Conservation (phyloP, 2,888 invertebrate species). For the Stegophylla sp. region DNA sequence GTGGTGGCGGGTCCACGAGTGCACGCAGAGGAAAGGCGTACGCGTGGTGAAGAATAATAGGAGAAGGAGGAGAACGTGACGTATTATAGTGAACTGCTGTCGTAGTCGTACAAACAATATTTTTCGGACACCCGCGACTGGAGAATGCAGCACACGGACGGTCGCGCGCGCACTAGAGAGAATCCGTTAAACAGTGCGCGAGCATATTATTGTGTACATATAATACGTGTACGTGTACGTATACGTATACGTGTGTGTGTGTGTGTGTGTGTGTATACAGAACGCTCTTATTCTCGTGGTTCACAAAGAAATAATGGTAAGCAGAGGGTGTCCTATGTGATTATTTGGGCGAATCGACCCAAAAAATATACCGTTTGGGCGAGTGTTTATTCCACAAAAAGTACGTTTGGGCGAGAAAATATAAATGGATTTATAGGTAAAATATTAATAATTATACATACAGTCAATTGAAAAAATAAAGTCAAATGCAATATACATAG, state of each 20-base stretch:
- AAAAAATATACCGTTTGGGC: no score
- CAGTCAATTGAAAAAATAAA: no score
- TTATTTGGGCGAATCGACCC: no score
- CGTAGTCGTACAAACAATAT: background rate
- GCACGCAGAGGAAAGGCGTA: constrained; percentile 1
- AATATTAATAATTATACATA: no score
- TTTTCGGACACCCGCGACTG: constrained; percentile 44
- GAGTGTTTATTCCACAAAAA: no score
- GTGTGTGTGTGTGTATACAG: background rate
- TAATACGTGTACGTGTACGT: background rate
- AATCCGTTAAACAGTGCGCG: constrained; percentile 21
- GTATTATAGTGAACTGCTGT: background rate
- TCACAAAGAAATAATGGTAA: background rate
- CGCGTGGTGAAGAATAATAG: background rate
- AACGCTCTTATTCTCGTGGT: constrained; percentile 5
- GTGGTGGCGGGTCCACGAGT: background rate
- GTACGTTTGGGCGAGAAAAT: no score
- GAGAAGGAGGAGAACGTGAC: background rate
- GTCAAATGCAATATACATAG: no score
- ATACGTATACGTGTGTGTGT: background rate
- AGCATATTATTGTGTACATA: no score
- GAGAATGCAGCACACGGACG: background rate
- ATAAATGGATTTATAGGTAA: no score
- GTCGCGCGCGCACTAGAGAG: background rate
- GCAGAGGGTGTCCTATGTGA: background rate